Conservation (phyloP, 2,797 vertebrate species). For the Schizopygopsis malacanthus region DNA sequence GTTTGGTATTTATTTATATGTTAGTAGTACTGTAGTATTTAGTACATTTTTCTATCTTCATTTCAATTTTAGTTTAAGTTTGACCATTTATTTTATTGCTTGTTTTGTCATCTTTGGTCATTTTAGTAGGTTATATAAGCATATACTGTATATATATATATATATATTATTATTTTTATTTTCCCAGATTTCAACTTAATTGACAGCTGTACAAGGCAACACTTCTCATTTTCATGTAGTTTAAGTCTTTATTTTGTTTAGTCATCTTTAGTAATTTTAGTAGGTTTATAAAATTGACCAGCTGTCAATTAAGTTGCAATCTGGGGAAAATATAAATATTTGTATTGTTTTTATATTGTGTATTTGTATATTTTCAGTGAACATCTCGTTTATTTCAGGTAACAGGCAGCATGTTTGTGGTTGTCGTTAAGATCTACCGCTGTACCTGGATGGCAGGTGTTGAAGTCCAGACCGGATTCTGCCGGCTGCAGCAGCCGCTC, state of each 20-base stretch:
- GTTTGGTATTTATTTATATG: neutral
- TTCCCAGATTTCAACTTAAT: too few species aligned
- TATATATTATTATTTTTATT: too few species aligned
- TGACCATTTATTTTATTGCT: neutral
- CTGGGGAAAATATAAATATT: neutral
- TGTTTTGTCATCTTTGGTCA: neutral
- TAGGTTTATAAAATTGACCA: too few species aligned
- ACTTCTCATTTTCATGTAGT: too few species aligned
- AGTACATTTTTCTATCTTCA: neutral
- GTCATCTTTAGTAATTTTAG: too few species aligned
- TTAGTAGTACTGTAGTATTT: neutral
- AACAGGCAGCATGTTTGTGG: neutral
- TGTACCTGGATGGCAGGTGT: conserved; percentile 78
- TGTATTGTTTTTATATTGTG: neutral
- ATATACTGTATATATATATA: too few species aligned
- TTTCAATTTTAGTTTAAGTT: neutral
- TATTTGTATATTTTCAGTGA: neutral
- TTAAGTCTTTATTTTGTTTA: too few species aligned
- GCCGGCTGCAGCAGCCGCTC: conserved; percentile 86
- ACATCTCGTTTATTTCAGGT: neutral
- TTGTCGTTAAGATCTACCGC: too few species aligned
- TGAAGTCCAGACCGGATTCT: conserved; percentile 76
- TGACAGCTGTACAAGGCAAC: conserved; percentile 51
- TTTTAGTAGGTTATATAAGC: neutral
- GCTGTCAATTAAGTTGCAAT: too few species aligned